Evolutionary conservation across 2,888 invertebrate genomes (phyloP).

Genomic region (Orchestes rusci): DNA sequence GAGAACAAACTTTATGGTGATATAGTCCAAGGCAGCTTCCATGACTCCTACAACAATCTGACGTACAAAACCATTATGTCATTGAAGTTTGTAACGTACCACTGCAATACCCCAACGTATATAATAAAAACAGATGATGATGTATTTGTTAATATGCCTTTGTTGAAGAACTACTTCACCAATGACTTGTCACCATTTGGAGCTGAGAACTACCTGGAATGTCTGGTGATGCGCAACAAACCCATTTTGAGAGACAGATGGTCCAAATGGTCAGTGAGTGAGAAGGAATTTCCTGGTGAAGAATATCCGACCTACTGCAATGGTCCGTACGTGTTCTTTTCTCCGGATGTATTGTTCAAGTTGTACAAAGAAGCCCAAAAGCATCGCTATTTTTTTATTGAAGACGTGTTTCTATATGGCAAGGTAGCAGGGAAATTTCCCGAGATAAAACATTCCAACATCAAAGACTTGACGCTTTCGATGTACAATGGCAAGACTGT

Average conservation of each 20-base stretch:
- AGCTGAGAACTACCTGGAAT: conserved; percentile 55
- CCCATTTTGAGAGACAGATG: conserved; percentile 46
- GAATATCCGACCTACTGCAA: conserved; percentile 71
- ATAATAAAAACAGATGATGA: conserved; percentile 73
- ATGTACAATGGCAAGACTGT: neutral
- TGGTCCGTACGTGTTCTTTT: conserved; percentile 57
- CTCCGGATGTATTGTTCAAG: conserved; percentile 49
- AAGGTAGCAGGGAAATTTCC: conserved; percentile 5
- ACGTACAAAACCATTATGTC: conserved; percentile 81
- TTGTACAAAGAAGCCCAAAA: conserved; percentile 48
- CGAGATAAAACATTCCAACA: conserved; percentile 5
- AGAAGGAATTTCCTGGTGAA: conserved; percentile 53
- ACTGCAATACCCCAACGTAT: conserved; percentile 58
- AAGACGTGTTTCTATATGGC: conserved; percentile 43
- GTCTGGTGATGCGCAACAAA: conserved; percentile 44
- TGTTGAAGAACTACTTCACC: conserved; percentile 52
- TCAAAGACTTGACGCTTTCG: conserved; percentile 3
- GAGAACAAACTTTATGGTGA: conserved; percentile 57
- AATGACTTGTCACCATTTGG: conserved; percentile 54
- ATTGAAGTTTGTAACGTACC: conserved; percentile 66
- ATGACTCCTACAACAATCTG: conserved; percentile 72
- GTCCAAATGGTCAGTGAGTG: conserved; percentile 71
- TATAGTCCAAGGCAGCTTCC: conserved; percentile 68
- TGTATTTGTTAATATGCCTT: conserved; percentile 64
- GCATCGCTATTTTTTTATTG: conserved; percentile 63